These are phyloP conservation scores for Sebastolobus alascanus DNA, from an alignment of 2,797 vertebrate species.

Conservation along the genomic window DNA sequence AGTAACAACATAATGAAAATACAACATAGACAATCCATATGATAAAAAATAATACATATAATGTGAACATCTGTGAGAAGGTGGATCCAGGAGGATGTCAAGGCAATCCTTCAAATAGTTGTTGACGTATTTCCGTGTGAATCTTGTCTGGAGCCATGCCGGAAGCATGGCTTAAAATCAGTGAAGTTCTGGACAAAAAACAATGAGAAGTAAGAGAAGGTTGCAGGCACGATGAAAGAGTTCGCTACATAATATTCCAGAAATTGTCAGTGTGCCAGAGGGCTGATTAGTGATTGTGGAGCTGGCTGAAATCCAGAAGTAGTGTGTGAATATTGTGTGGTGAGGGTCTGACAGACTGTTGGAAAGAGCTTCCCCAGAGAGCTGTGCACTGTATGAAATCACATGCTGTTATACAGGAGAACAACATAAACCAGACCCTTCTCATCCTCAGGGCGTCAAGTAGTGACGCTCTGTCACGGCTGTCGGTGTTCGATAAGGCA, in stretches of 20 bases:
- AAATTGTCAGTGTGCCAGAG: slow-evolving; percentile 8
- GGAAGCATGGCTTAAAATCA: not conserved
- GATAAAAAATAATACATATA: too few species aligned
- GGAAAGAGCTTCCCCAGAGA: slow-evolving; percentile 12
- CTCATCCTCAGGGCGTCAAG: too few species aligned
- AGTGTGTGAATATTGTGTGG: slow-evolving; percentile 7
- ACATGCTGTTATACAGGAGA: slow-evolving; percentile 30
- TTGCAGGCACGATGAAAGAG: not conserved
- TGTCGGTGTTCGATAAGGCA: too few species aligned
- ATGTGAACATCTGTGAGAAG: too few species aligned
- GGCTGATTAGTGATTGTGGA: slow-evolving; percentile 8
- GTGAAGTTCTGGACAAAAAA: not conserved
- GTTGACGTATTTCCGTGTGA: not conserved
- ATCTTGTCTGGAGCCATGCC: not conserved
- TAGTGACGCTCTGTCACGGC: too few species aligned
- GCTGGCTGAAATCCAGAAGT: slow-evolving; percentile 14
- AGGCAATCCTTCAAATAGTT: not conserved
- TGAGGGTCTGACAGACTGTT: slow-evolving; percentile 5
- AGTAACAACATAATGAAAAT: too few species aligned
- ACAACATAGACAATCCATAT: too few species aligned
- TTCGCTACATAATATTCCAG: slow-evolving; percentile 3
- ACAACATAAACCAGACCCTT: not conserved
- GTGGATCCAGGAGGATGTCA: not conserved
- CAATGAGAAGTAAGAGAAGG: not conserved
- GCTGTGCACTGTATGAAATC: slow-evolving; percentile 4